Evolutionary conservation across 2,888 invertebrate genomes (phyloP).

Genomic region (Parasteatoda lunata): DNA sequence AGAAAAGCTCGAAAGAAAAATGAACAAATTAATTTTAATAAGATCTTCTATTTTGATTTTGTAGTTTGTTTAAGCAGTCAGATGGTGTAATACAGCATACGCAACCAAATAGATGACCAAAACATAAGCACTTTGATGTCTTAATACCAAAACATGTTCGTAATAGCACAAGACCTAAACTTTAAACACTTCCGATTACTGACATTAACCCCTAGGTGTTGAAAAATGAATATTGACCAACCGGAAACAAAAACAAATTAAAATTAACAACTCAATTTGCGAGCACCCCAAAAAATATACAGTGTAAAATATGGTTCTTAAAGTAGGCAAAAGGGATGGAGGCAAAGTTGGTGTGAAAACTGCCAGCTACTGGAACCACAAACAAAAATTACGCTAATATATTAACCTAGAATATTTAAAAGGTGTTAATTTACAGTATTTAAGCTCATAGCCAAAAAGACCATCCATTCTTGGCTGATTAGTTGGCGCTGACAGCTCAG

Average conservation of each 20-base stretch:
- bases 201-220: constrained; percentile 4
- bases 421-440: constrained; percentile 28
- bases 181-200: constrained; percentile 11
- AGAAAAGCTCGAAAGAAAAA: too few relatives aligned
- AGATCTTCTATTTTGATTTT: too few relatives aligned
- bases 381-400: not conserved
- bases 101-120: not conserved
- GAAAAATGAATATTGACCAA: constrained; percentile 12
- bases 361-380: not conserved
- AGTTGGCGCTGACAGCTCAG: constrained; percentile 52
- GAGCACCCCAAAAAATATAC: not conserved
- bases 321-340: constrained; percentile 13
- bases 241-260: constrained; percentile 16
- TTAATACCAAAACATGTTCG: not conserved
- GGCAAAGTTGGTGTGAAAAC: constrained; percentile 44
- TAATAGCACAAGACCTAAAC: not conserved
- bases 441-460: not conserved
- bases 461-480: constrained; percentile 53
- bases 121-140: not conserved
- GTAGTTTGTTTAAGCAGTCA: too few relatives aligned
- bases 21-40: too few relatives aligned
- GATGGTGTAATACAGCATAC: too few relatives aligned
- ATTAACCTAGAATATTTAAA: not conserved
- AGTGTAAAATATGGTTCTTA: constrained; percentile 7
- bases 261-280: constrained; percentile 36